Base-by-base conservation (phyloP, 2,797 vertebrate genomes). In the Tokudaia tokunoshimensis region DNA sequence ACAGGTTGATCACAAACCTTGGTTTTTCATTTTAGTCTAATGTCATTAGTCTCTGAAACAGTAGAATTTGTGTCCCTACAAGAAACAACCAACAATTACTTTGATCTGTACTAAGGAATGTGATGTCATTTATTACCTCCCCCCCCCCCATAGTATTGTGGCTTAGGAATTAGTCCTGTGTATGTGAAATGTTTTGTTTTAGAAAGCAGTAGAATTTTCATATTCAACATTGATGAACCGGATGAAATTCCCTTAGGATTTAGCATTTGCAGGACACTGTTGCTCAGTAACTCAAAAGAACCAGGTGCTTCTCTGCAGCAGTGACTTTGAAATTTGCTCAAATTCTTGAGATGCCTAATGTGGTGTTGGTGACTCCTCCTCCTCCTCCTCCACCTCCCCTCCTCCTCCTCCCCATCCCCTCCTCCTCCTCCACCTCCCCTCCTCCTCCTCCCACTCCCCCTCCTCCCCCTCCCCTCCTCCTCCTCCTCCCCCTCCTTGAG, bases 151-250 rank as follows among this genome's bases (percentile, higher is more conserved):
- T 15, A 74, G 34, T 86, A 57, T 52, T 52, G 52, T 44, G 44
- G 37, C 17, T 90, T 55, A 84, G 14, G 44, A 83, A 85, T 83
- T 63, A 24, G 24, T 70, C 61, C 19, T 13, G 6, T 79, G 26
- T 82, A 81, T 50, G 31, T 2, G 65, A 94, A 82, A 88, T 4
- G 65, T 41, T 93, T 97, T 59, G 55, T 52, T 90, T 85, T 74
- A 59, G 86, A 63, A 13, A 88, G 8, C 78, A 55, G 47, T 8
- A 31, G 9, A n/a, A 24, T 9, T 34, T 70, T n/a, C 67, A 70
- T 9, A 76, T 7, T 93, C 20, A 61, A 70, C 34, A 24, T 10
- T 3, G n/a, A 50, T 20, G 61, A 94, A 74, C 65, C 37, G 61
- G 20, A 75, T 11, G 70, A 75, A 85, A 89, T 84, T 13, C 22